Base-by-base conservation (phyloP, 2,113 vertebrate species). In the Romanogobio albipinnatus region DNA sequence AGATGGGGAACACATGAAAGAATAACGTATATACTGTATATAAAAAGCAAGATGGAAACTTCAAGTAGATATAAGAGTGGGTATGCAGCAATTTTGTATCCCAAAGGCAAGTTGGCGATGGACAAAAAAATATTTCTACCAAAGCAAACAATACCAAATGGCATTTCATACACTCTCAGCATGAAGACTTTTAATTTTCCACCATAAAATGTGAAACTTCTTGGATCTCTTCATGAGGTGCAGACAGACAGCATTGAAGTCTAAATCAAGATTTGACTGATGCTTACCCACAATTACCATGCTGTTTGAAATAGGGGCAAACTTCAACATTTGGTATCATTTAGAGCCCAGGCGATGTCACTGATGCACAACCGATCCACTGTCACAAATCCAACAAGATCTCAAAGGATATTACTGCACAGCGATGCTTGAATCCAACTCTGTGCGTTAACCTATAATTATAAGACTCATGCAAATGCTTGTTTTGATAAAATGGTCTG, bases 101-200 rank as follows among this genome's bases (percentile, higher is more conserved):
- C 26, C 56, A 80, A 61, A 84, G 70, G 64, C 77, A 71, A 81
- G 39, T 53, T 88, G 84, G 51, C 71, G 14, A 62, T 70, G 81
- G 66, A 81, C 49, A 76, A 76, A 76, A 76, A 76, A 76, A 51
- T 29, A 81, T 81, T 80, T 82, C 83, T 84, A 86, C 84, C 87
- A 88, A 88, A 81, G 87, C 87, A 88, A 86, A 88, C 87, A 86
- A 86, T 82, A 68, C 58, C 49, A 77, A 88, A 88, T 43, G 77
- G 70, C 87, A 86, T 88, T 79, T 81, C 82, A 88, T 84, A 86
- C 82, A 84, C 84, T 58, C 84, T 71, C 81, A 33, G 62, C 71
- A 86, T 59, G 84, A 77, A 88, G 76, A 88, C 84, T 53, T 88
- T 85, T 84, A 77, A 86, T 88, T 88, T 88, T 88, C 87, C 87